These are phyloP conservation scores for Sceliomorpha sp. DNA, from an alignment of 2,888 invertebrate species.

Conservation along the genomic window DNA sequence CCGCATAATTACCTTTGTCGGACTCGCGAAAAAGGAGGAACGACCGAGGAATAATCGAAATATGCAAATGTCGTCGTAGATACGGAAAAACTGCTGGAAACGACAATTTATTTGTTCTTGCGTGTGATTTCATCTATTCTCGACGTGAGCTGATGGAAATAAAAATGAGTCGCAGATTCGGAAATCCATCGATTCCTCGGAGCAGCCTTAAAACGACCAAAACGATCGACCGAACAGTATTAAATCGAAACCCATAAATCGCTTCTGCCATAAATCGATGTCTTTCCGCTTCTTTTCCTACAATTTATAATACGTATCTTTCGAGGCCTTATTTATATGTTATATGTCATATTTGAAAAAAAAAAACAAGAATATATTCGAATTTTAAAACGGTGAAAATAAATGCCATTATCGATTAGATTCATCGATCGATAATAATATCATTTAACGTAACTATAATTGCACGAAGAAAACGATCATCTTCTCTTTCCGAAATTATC, in stretches of 20 bases:
- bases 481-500: too few relatives aligned
- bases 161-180: conserved; percentile 17
- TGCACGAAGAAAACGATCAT: too few relatives aligned
- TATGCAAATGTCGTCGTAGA: conserved; percentile 13
- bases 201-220: conserved; percentile 12
- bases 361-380: too few relatives aligned
- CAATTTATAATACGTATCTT: conserved; percentile 18
- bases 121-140: conserved; percentile 12
- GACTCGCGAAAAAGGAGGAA: conserved; percentile 9
- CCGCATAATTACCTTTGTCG: conserved; percentile 18
- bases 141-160: conserved; percentile 4
- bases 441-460: too few relatives aligned
- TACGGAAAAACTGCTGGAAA: not conserved
- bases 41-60: conserved; percentile 19
- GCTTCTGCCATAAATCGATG: conserved; percentile 53
- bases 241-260: conserved; percentile 56
- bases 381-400: too few relatives aligned
- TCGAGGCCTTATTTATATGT: conserved; percentile 17
- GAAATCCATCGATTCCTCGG: conserved; percentile 18
- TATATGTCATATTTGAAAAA: too few relatives aligned
- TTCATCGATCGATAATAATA: too few relatives aligned
- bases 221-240: conserved; percentile 12
- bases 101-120: conserved; percentile 14
- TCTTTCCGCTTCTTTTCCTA: conserved; percentile 14
- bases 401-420: too few relatives aligned